Evolutionary conservation across 2,888 invertebrate genomes (phyloP), one percentile per base, ranked within the genome.

Genomic region (Drosophila merina): DNA sequence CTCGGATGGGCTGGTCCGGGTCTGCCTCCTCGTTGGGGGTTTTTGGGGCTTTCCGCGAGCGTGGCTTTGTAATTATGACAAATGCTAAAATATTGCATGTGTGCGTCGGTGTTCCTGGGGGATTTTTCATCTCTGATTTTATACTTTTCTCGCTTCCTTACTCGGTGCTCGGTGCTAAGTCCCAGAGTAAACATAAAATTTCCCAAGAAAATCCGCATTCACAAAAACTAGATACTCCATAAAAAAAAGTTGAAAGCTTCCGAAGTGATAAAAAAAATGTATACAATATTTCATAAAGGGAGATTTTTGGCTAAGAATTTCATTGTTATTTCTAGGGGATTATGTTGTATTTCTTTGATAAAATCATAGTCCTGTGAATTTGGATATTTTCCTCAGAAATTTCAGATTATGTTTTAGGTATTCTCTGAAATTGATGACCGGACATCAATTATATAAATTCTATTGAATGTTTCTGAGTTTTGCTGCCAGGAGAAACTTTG

Each of bases 31-130:
- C 66, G 48, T 68, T 50, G 14, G 40, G 49, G 40, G 52, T 28
- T 48, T 38, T 48, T 38, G 44, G 9, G 62, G 42, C 56, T 42
- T 81, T 72, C 81, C 76, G 66, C 62, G 67, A 63, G 79, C 72
- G 51, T 67, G 62, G 54, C 66, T 79, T 85, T 85, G 77, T 84
- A 85, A 84, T 87, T 87, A 87, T 84, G 83, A 83, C 87, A 83
- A 83, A 83, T 83, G 86, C 77, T 77, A 82, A 79, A 86, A 84
- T 77, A 81, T 78, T 70, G 76, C 79, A 68, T 54, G 55, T 67
- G 57, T 66, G 42, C 36, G 47, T 63, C 62, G 64, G 45, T 64
- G 57, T 58, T 48, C 60, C 51, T 67, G 51, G 69, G 84, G 76
- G 84, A 75, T 75, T 77, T 78, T 20, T 20, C 2, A 20, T 20